Evolutionary conservation across 1,140 invertebrate genomes (phyloP), one percentile per base, ranked within the genome.

Genomic region (Megathymus violae): DNA sequence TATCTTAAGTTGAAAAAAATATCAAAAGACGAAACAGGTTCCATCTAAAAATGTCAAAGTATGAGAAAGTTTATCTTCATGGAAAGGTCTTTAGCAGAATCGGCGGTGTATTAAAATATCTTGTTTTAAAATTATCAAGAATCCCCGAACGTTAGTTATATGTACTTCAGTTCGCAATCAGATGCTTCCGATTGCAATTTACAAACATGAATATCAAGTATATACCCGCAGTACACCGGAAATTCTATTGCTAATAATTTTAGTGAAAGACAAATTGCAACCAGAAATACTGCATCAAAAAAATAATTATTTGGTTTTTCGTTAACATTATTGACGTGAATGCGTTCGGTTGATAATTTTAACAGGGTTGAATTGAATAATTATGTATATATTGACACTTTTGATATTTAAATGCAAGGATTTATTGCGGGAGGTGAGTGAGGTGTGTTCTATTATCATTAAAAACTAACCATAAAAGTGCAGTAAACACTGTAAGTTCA

Each of bases 401-500:
- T 44, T 44, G 44, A 19, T 52, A 40, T 56, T 43, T 10, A 56
- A 9, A 27, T 17, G 22, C 13, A 11, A n/a, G 5, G 15, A 15
- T 14, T 44, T 31, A 31, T 31, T 25, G 25, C 11, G 4, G 22
- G 25, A 13, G 14, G 52, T 17, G 27, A 7, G 27, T 31, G 4
- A 31, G 22, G 38, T 44, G 40, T 17, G 27, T 27, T 44, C 22
- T 9, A 7, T 43, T 44, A 25, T 31, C 25, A 44, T 56, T 44
- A n/a, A 43, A 56, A 56, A 56, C 22, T 44, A 22, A n/a, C 41
- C 52, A 56, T 56, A 56, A 56, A 56, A 14, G 25, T 56, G 9
- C 27, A 44, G 31, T 44, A 40, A 14, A 40, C 51, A 19, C 5
- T 25, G 11, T 19, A 62, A 54, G 62, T 65, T 65, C 62, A 61